A percentile compares a stretch with the other conserved stretches of the same genome.
Evolutionary conservation across 1,140 invertebrate species (phyloP).

Genomic region (Anastatus disparis): DNA sequence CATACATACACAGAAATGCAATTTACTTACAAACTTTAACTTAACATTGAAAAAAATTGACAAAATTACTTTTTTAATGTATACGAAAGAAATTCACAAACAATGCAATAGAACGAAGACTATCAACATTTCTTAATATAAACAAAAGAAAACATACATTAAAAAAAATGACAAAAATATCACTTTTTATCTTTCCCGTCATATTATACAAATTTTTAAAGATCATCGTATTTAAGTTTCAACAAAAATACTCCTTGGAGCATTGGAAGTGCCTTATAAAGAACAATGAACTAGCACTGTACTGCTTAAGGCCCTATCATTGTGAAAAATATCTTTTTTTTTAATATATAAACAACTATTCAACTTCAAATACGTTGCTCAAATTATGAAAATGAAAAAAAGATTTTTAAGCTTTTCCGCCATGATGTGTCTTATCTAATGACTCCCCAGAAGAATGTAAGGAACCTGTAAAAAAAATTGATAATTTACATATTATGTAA

Average conservation of each 20-base stretch:
- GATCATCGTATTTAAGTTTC: constrained; percentile 9
- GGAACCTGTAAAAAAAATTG: constrained; percentile 56
- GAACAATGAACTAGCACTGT: constrained; percentile 23
- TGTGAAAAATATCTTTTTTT: constrained; percentile 37
- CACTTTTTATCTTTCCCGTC: constrained; percentile 13
- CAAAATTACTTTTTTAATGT: constrained; percentile 7
- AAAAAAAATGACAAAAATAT: constrained; percentile 9
- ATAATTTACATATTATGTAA: too few relatives aligned
- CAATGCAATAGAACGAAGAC: constrained; percentile 8
- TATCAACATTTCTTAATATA: constrained; percentile 3
- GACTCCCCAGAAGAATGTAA: constrained; percentile 66
- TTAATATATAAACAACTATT: constrained; percentile 25
- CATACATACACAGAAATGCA: constrained; percentile 34
- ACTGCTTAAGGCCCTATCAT: constrained; percentile 8
- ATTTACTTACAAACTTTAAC: constrained; percentile 12
- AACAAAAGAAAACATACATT: constrained; percentile 17
- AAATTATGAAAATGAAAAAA: constrained; percentile 45
- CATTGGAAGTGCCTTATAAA: constrained; percentile 9
- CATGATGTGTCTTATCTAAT: constrained; percentile 61
- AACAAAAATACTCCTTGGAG: background rate
- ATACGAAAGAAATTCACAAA: constrained; percentile 19
- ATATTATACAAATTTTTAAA: constrained; percentile 34
- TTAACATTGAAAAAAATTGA: constrained; percentile 23
- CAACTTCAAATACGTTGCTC: constrained; percentile 8
- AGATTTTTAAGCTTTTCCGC: constrained; percentile 58